Conservation (phyloP, 2,888 invertebrate genomes). For the Baccha elongata region DNA sequence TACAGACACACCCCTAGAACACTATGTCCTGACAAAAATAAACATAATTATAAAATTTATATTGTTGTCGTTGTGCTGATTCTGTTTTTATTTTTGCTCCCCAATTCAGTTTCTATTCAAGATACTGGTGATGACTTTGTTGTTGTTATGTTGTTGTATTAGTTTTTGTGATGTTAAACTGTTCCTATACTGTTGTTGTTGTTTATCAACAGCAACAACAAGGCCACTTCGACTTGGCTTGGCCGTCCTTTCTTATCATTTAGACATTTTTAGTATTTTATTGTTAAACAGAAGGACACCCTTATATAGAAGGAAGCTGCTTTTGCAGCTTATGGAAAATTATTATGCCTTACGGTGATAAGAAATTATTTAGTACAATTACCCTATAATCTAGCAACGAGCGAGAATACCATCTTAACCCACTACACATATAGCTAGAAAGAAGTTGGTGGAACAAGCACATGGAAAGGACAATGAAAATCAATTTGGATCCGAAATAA, state of each 20-base stretch:
- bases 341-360: conserved; percentile 54
- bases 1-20: neutral
- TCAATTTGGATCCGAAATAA: conserved; percentile 26
- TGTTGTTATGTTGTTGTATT: conserved; percentile 12
- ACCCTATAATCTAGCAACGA: conserved; percentile 28
- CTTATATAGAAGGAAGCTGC: neutral
- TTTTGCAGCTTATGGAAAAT: conserved; percentile 36
- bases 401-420: neutral
- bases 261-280: conserved; percentile 45
- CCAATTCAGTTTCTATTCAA: neutral
- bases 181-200: conserved; percentile 1
- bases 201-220: neutral
- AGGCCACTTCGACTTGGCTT: conserved; percentile 21
- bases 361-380: conserved; percentile 44
- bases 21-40: conserved; percentile 26
- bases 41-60: conserved; percentile 62
- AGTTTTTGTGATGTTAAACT: conserved; percentile 6
- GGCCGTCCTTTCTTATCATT: conserved; percentile 55
- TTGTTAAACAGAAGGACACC: conserved; percentile 46
- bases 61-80: conserved; percentile 28
- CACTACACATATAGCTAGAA: neutral
- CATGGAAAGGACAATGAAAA: neutral
- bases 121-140: conserved; percentile 12
- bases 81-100: neutral
- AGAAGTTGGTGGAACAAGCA: neutral